A percentile compares a stretch with the other conserved stretches of the same genome.
These are phyloP conservation scores for Pseudorhiza aurosa DNA, from an alignment of 30 jellyfish, hydroid and myxozoan genomes.

Conservation along the genomic window DNA sequence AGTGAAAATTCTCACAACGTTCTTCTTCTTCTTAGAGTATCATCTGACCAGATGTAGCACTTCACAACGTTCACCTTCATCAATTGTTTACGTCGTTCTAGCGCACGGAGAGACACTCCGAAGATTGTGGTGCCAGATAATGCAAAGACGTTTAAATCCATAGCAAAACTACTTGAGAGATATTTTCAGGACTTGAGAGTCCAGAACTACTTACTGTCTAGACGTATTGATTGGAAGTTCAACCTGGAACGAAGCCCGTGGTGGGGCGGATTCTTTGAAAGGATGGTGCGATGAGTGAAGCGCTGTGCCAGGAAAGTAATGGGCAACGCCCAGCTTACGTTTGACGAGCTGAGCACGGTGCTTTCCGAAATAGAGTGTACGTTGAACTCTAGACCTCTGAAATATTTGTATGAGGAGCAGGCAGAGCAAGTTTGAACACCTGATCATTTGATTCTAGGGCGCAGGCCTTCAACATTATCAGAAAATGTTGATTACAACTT, in stretches of 20 bases:
- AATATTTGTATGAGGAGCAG: background rate
- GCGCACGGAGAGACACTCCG: slow-evolving; percentile 17
- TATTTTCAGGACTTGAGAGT: background rate
- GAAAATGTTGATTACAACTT: background rate
- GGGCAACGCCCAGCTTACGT: background rate
- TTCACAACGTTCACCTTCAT: slow-evolving; percentile 5
- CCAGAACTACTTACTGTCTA: background rate
- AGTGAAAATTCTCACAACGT: background rate
- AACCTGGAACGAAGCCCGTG: slow-evolving; percentile 23
- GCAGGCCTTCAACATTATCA: background rate
- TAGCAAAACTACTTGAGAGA: background rate
- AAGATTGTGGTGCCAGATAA: slow-evolving; percentile 9
- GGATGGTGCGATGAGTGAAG: slow-evolving; percentile 21
- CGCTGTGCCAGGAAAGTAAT: slow-evolving; percentile 25
- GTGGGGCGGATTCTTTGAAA: slow-evolving; percentile 39
- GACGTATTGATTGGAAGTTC: slow-evolving; percentile 16
- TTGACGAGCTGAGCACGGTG: slow-evolving; percentile 30
- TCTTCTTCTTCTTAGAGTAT: too few species aligned
- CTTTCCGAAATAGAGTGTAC: slow-evolving; percentile 7
- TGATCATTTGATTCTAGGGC: background rate
- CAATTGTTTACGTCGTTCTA: slow-evolving; percentile 3
- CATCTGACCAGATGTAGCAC: too few species aligned
- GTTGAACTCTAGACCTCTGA: slow-evolving; percentile 23
- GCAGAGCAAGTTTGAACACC: slow-evolving; percentile 1
- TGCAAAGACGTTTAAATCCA: slow-evolving; percentile 27